phyloP scores from a whole-genome alignment of 2,888 invertebrate species.

The Argyresthia goedartella region DNA sequence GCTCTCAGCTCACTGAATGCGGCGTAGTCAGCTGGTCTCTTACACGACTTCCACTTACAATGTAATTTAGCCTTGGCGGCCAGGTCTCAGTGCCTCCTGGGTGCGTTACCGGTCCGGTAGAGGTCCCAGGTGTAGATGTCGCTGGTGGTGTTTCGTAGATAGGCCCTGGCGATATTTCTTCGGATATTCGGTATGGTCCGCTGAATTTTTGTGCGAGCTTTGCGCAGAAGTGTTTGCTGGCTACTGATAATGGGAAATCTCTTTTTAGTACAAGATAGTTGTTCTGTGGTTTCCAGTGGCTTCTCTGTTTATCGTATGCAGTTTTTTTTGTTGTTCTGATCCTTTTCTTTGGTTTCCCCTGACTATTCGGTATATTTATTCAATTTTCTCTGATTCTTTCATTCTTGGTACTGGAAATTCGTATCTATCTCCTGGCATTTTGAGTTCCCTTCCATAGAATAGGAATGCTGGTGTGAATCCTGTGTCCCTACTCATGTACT shows the following conservation, averaged over 20 bases:
- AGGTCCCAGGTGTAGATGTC: too few species aligned
- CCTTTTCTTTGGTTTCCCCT: neutral
- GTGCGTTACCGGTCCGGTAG: too few species aligned
- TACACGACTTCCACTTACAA: too few species aligned
- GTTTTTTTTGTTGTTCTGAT: neutral
- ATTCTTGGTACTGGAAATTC: neutral
- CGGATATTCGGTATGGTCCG: neutral
- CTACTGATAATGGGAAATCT: neutral
- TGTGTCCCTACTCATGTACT: constrained; percentile 13
- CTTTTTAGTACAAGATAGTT: neutral
- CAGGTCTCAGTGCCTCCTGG: too few species aligned
- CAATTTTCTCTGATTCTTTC: neutral
- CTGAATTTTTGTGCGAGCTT: neutral
- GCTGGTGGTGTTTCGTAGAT: too few species aligned
- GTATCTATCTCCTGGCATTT: neutral
- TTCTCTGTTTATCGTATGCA: neutral
- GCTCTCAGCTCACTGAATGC: too few species aligned
- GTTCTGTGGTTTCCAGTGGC: neutral
- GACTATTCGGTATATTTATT: neutral
- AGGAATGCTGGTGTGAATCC: constrained; percentile 16
- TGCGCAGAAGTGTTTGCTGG: neutral
- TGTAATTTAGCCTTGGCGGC: too few species aligned
- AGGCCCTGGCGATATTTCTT: neutral
- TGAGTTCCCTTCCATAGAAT: too few species aligned
- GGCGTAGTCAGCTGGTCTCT: too few species aligned